Evolutionary conservation across 2,113 vertebrate genomes (phyloP), one percentile per base, ranked within the genome.

Genomic region (Amblyopsis rosae): DNA sequence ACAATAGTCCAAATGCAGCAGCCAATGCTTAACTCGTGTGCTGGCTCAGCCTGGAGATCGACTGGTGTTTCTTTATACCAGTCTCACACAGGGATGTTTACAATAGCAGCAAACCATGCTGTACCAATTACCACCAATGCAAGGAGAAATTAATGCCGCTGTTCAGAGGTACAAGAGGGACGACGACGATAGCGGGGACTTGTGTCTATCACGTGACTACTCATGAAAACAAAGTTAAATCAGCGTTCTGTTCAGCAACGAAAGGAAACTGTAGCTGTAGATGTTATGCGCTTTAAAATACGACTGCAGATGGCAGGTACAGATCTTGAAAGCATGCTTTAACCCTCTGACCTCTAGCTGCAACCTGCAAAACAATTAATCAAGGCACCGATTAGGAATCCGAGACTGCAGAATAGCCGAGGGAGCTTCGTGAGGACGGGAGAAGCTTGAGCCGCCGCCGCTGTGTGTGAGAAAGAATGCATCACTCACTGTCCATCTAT

Each of bases 1-100:
- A 94, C 93, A 94, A 93, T 93, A 87, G 91, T 6, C 48, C 48
- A 15, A 63, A 49, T 50, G 88, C 84, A 82, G 82, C 83, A 77
- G 80, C 81, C 75, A 2, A 77, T 64, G n/a, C 77, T 45, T 80
- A 88, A 82, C 79, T 76, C 75, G 77, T 69, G 75, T 84, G 77
- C 77, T 73, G 79, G 76, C 81, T 80, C 70, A 87, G 87, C 85
- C 87, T 57, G 74, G 82, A 80, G 88, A 91, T 83, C 11, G 80
- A 84, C 82, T 80, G 77, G 70, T 85, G 80, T 75, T 69, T 73
- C 85, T 84, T 87, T 75, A 84, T 84, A 89, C 88, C 89, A 76
- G 83, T 77, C 76, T 82, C 87, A 86, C 76, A 49, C 76, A 58
- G 87, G 84, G 87, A 76, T 90, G 91, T 91, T 90, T 87, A 90